Evolutionary conservation across 2,888 invertebrate species (phyloP), one percentile per base, ranked within the genome.

Genomic region (Caenorhabditis sinica): DNA sequence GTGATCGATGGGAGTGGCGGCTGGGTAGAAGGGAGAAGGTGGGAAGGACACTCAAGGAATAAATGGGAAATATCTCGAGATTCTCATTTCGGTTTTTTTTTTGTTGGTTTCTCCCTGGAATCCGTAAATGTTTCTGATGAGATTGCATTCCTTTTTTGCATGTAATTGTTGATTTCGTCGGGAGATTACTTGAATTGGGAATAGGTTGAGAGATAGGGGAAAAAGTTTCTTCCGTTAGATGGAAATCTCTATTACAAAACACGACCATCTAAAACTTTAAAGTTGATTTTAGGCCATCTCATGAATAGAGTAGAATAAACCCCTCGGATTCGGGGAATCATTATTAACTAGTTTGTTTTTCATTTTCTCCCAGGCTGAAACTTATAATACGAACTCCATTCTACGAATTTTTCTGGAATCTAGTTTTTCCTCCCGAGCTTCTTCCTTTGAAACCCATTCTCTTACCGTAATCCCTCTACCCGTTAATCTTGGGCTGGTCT

Each of bases 1-100:
- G 66, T 75, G 79, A 83, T 83, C 80, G 75, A 66, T 65, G 73
- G 40, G 56, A 56, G 69, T 58, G 71, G 33, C 33, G 33, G 33
- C 33, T 36, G 51, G 45, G 33, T 60, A 60, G 33, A 17, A 20
- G 20, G 60, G n/a, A n/a, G n/a, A n/a, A n/a, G n/a, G 20, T 15
- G 30, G 28, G 53, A 51, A 30, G 11, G 30, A 45, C 25, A 23
- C 15, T 28, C n/a, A n/a, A 28, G 33, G 58, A 69, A 53, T 28
- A 68, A 20, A 68, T 51, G 51, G 40, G 33, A 36, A 56, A 36
- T 33, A 30, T 36, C n/a, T 23, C 36, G 36, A 68, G 6, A n/a
- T 69, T 53, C 40, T 56, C 56, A 69, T 69, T 69, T 53, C 69
- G 53, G 69, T 36, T 28, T 51, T 69, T 68, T 51, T 66, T 49